phyloP scores from a whole-genome alignment of 2,888 invertebrate species.

The Carcina quercana region DNA sequence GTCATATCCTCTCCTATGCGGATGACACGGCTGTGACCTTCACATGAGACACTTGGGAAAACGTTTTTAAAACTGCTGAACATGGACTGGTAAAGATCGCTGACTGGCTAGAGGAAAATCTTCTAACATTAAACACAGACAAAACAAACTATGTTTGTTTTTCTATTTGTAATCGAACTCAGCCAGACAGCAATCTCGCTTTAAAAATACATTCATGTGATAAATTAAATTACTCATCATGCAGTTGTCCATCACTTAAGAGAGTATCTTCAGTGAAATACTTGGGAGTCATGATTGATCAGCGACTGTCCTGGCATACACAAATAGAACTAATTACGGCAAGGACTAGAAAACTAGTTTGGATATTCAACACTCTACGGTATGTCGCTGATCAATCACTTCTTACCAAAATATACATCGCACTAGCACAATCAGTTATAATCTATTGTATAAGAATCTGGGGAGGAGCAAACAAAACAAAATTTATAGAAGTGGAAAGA shows the following conservation, averaged over 20 bases:
- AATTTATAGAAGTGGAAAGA: not conserved
- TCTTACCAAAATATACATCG: not conserved
- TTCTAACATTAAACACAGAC: not conserved
- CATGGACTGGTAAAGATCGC: not conserved
- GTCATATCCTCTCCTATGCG: not conserved
- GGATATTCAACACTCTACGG: not conserved
- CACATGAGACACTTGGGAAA: not conserved
- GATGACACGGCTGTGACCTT: not conserved
- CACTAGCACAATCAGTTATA: too few species aligned
- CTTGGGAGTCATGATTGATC: not conserved
- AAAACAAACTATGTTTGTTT: not conserved
- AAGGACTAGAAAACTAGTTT: not conserved
- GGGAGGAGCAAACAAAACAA: not conserved
- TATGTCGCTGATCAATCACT: not conserved
- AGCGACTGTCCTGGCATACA: not conserved
- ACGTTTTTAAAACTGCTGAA: not conserved
- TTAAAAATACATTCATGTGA: not conserved
- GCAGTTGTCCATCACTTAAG: not conserved
- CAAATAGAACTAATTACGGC: not conserved
- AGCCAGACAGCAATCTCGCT: conserved; percentile 12
- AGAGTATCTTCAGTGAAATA: not conserved
- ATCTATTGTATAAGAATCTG: not conserved
- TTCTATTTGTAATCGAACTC: not conserved
- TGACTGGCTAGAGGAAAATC: not conserved
- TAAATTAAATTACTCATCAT: not conserved